Conservation (phyloP, 2,797 vertebrate genomes). For the Arremon brunneinucha region DNA sequence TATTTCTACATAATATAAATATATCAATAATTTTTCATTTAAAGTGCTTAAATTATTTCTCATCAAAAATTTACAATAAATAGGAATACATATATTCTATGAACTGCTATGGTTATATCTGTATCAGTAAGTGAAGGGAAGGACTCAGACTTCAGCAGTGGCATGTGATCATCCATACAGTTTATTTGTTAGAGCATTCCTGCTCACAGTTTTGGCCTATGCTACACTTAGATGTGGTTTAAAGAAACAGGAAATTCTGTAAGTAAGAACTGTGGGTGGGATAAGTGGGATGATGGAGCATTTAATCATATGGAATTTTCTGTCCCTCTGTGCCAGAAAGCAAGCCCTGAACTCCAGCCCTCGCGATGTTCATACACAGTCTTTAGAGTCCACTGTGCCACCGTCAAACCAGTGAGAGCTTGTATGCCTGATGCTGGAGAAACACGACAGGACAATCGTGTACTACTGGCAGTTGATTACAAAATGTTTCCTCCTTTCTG, state of each 20-base stretch:
- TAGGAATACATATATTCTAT: background rate
- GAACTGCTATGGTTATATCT: background rate
- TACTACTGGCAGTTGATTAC: background rate
- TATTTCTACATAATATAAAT: background rate
- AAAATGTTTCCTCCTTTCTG: background rate
- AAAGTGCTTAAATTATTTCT: background rate
- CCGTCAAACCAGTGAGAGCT: background rate
- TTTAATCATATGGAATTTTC: background rate
- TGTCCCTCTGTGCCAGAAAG: background rate
- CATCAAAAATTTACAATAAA: background rate
- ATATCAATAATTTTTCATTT: background rate
- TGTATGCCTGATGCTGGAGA: background rate
- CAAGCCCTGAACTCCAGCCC: background rate
- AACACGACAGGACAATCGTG: background rate
- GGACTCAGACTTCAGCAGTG: background rate
- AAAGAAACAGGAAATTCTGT: background rate
- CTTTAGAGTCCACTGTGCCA: background rate
- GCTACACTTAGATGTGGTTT: background rate
- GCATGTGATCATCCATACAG: background rate
- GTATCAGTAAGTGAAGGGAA: background rate
- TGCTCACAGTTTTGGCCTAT: background rate
- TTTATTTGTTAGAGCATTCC: background rate
- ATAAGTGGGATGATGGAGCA: background rate
- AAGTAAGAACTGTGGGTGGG: background rate
- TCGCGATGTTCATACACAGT: accelerated